Percentiles rank a stretch among this genome's conserved stretches.
Evolutionary conservation across 92 coral and sea anemone genomes (phyloP).

Genomic region (Parazoanthus darwini): DNA sequence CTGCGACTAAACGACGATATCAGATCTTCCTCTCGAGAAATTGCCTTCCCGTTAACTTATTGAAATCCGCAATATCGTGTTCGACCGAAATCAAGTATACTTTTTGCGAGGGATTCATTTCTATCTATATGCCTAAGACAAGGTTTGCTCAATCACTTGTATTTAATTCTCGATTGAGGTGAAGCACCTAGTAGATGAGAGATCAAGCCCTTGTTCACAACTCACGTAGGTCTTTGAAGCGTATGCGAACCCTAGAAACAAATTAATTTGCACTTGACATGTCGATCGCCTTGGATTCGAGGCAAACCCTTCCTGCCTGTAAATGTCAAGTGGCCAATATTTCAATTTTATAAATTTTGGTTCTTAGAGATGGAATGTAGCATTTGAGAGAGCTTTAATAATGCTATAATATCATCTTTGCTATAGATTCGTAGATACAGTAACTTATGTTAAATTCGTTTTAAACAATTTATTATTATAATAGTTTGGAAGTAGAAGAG

Average conservation of each 20-base stretch:
- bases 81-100: background rate
- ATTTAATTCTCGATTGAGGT: background rate
- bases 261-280: slow-evolving; percentile 29
- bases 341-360: background rate
- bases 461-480: background rate
- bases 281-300: slow-evolving; percentile 10
- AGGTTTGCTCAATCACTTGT: background rate
- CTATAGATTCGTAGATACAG: background rate
- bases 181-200: background rate
- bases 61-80: background rate
- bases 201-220: slow-evolving; percentile 20
- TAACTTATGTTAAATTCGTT: background rate
- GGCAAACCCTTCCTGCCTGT: background rate
- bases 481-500: background rate
- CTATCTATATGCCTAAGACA: slow-evolving; percentile 16
- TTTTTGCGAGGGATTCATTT: background rate
- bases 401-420: background rate
- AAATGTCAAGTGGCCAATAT: slow-evolving; percentile 26
- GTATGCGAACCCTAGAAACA: slow-evolving; percentile 9
- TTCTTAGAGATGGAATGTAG: background rate
- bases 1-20: background rate
- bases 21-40: background rate
- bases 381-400: background rate
- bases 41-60: background rate
- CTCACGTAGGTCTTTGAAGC: slow-evolving; percentile 12